These are phyloP conservation scores for Colius striatus DNA, from an alignment of 2,113 vertebrate genomes.

Conservation along the genomic window DNA sequence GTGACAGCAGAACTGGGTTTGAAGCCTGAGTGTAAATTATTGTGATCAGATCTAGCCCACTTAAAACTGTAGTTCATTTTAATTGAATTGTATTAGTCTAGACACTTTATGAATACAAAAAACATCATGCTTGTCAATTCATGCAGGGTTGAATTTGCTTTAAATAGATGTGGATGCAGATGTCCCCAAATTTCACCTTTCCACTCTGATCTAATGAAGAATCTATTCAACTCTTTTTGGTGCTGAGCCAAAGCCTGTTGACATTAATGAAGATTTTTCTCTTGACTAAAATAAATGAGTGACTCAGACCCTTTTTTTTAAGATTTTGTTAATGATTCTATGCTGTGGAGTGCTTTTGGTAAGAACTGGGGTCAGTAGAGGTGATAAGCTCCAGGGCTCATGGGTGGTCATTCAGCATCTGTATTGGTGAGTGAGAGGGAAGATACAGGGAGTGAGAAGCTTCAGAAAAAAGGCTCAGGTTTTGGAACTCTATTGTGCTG, in stretches of 20 bases:
- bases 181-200: slow-evolving; percentile 38
- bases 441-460: accelerated
- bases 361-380: background rate
- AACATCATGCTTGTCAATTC: background rate
- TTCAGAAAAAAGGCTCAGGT: background rate
- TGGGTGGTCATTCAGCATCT: accelerated
- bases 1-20: slow-evolving; percentile 44
- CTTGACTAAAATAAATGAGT: background rate
- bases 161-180: slow-evolving; percentile 6
- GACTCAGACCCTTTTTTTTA: background rate
- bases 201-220: background rate
- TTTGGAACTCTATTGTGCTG: background rate
- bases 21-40: slow-evolving; percentile 33
- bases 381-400: background rate
- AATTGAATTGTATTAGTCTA: slow-evolving; percentile 52
- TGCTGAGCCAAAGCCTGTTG: slow-evolving; percentile 7
- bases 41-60: slow-evolving; percentile 53
- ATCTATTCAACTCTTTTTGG: background rate
- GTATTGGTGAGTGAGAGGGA: background rate
- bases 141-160: background rate
- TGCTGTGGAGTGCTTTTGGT: background rate
- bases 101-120: slow-evolving; percentile 55
- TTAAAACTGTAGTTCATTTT: slow-evolving; percentile 62
- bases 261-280: background rate
- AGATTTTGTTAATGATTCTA: background rate